Percentiles rank a stretch among this genome's conserved stretches.
Conservation (phyloP, 1,140 invertebrate species). For the Macrobrachium rosenbergii region DNA sequence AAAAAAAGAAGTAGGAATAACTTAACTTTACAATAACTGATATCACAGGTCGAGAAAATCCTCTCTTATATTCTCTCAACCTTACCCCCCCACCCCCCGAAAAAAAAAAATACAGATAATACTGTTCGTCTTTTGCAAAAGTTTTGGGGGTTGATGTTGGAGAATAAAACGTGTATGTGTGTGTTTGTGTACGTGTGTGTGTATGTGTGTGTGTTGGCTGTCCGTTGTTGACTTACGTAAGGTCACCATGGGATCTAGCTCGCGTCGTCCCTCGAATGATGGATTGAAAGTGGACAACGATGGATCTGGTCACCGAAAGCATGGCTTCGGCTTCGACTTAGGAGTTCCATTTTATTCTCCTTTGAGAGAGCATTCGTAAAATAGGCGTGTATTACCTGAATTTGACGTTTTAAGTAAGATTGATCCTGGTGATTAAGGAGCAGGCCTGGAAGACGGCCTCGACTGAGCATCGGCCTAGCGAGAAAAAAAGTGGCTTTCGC, state of each 20-base stretch:
- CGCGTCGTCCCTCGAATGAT: conserved; percentile 58
- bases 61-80: too few species aligned
- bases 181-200: neutral
- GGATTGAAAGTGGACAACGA: conserved; percentile 63
- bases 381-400: too few species aligned
- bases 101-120: neutral
- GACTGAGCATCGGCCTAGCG: neutral
- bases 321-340: conserved; percentile 5
- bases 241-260: conserved; percentile 56
- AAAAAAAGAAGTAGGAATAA: too few species aligned
- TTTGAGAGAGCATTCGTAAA: too few species aligned
- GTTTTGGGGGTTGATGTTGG: conserved; percentile 22
- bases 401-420: too few species aligned
- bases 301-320: conserved; percentile 56
- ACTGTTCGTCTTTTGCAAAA: conserved; percentile 39
- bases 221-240: conserved; percentile 60
- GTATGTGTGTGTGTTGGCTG: neutral
- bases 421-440: too few species aligned
- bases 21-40: too few species aligned
- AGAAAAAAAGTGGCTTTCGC: neutral
- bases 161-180: conserved; percentile 46
- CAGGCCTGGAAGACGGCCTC: too few species aligned
- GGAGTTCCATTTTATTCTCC: neutral
- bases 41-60: too few species aligned
- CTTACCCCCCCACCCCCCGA: neutral